These are phyloP conservation scores for Tuta absoluta DNA, from an alignment of 2,888 invertebrate genomes.

Conservation along the genomic window DNA sequence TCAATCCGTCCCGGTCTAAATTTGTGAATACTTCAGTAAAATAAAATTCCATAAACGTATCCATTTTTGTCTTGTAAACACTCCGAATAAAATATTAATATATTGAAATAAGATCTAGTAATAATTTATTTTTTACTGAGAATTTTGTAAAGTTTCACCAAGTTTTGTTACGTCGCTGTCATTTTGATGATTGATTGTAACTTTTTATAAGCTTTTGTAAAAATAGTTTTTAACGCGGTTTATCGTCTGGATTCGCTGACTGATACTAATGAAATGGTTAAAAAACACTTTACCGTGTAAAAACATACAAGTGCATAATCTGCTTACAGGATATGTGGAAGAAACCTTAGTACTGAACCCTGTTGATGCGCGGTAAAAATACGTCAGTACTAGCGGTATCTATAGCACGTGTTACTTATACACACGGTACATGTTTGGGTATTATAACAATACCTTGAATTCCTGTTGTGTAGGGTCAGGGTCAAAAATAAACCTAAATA, in stretches of 20 bases:
- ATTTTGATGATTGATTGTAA: conserved; percentile 25
- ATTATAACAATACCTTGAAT: neutral
- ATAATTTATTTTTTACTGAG: neutral
- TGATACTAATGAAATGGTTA: neutral
- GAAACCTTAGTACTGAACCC: conserved; percentile 54
- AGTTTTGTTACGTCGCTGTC: neutral
- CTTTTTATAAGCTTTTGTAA: neutral
- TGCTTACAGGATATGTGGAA: conserved; percentile 51
- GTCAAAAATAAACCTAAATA: neutral
- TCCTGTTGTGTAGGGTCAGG: neutral
- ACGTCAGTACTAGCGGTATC: neutral
- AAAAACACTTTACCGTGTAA: conserved; percentile 38
- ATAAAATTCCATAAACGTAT: conserved; percentile 89
- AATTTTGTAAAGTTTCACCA: conserved; percentile 4
- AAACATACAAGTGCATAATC: conserved; percentile 68
- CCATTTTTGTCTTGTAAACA: conserved; percentile 78
- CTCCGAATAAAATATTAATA: neutral
- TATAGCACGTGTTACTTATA: neutral
- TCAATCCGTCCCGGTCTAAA: conserved; percentile 86
- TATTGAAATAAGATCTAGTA: neutral
- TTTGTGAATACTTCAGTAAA: conserved; percentile 88
- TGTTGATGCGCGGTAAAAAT: neutral
- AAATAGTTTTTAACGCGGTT: neutral
- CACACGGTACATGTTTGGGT: neutral
- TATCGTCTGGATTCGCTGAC: neutral